A percentile compares a stretch with the other conserved stretches of the same genome.
phyloP scores from a whole-genome alignment of 2,888 invertebrate genomes.

The Andrena trimmerana region DNA sequence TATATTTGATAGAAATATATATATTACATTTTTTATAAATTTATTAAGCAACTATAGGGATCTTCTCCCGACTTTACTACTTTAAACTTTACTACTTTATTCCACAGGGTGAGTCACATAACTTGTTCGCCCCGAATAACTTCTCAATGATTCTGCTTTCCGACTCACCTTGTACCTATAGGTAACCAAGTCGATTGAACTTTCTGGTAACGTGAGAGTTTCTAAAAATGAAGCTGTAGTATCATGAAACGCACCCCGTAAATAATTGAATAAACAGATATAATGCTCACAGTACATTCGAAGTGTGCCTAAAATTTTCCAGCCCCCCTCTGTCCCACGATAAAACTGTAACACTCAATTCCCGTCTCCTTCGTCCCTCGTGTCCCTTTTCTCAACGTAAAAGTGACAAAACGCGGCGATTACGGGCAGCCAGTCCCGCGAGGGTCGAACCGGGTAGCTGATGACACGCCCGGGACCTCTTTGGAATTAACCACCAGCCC shows the following conservation, averaged over 20 bases:
- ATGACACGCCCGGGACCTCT: conserved; percentile 80
- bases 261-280: neutral
- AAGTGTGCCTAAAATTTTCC: neutral
- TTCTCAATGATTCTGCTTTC: no score
- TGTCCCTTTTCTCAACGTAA: conserved; percentile 60
- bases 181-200: no score
- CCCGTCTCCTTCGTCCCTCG: conserved; percentile 27
- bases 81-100: no score
- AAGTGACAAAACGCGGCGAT: conserved; percentile 81
- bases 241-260: neutral
- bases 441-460: conserved; percentile 71
- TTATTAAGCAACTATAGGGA: no score
- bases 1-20: no score
- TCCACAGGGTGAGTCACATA: no score
- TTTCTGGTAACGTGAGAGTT: no score
- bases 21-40: no score
- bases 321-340: conserved; percentile 6
- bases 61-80: no score
- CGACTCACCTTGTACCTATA: no score
- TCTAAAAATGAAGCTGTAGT: no score
- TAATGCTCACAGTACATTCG: neutral
- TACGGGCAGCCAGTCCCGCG: conserved; percentile 76
- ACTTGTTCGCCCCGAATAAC: no score
- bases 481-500: conserved; percentile 77
- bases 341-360: conserved; percentile 10